Evolutionary conservation across 2,797 vertebrate species (phyloP), one percentile per base, ranked within the genome.

Genomic region (Chaenodraco wilsoni): DNA sequence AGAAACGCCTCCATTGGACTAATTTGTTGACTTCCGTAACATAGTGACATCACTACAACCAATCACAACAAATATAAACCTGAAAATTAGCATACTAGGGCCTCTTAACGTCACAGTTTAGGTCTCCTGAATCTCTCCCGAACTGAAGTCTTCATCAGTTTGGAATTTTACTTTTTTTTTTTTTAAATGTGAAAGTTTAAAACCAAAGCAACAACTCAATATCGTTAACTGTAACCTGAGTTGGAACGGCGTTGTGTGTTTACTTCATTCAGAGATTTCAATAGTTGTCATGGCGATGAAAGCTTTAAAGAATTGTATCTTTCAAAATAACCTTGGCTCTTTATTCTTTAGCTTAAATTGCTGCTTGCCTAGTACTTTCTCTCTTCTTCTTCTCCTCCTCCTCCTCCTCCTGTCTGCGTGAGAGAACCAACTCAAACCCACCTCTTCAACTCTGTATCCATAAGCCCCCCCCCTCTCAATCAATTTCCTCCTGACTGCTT

Each of bases 201-300:
- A 55, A 27, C 27, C 8, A 41, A 8, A 65, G n/a, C 33, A 49
- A 46, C 6, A 16, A 19, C 16, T 72, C 40, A 19, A 11, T 58
- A 43, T 13, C 60, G 15, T 31, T 21, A 8, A 4, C 63, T 48
- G 69, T 48, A 64, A 16, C 19, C 73, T 1, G n/a, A 33, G 45
- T 19, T 11, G 40, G 51, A 19, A 44, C 63, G 12, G 31, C 6
- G 23, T 50, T 4, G 3, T 0, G 0, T 43, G 37, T 61, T 27
- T 16, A 46, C 31, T 9, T 9, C 51, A 15, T 54, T 51, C 54
- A 40, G 16, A 4, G 31, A 55, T 59, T 70, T 71, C 50, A 56
- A 15, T 50, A 43, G 73, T 79, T 79, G 72, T 54, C 76, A 73
- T 76, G 21, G 76, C 2, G 3, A 71, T 45, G 16, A 52, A 31